These are phyloP conservation scores for Leptopilina drosophilae DNA, from an alignment of 2,888 invertebrate genomes.

Conservation along the genomic window DNA sequence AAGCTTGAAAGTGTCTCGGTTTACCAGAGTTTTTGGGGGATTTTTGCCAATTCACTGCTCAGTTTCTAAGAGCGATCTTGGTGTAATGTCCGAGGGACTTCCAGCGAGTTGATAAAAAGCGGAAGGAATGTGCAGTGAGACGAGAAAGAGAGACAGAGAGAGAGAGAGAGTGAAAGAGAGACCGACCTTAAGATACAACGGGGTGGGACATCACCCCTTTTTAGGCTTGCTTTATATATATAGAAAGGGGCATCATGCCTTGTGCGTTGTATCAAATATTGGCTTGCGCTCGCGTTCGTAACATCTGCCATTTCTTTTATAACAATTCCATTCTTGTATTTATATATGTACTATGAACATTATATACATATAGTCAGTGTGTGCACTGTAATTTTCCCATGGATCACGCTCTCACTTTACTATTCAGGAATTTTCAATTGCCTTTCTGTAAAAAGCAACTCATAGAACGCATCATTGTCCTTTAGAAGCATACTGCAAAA, in stretches of 20 bases:
- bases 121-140: slow-evolving; percentile 53
- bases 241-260: slow-evolving; percentile 9
- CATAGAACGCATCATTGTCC: neutral
- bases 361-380: too few relatives aligned
- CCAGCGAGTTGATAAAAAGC: slow-evolving; percentile 54
- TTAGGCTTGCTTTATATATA: slow-evolving; percentile 22
- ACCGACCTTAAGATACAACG: slow-evolving; percentile 46
- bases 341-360: neutral
- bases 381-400: slow-evolving; percentile 32
- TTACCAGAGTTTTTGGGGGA: slow-evolving; percentile 23
- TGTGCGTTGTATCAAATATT: slow-evolving; percentile 55
- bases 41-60: slow-evolving; percentile 30
- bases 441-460: slow-evolving; percentile 8
- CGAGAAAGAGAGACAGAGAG: slow-evolving; percentile 27
- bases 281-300: slow-evolving; percentile 48
- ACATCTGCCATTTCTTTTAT: slow-evolving; percentile 57
- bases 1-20: slow-evolving; percentile 10
- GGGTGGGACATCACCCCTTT: slow-evolving; percentile 55
- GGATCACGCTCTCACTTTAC: slow-evolving; percentile 12
- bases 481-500: slow-evolving; percentile 2
- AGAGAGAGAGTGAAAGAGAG: neutral
- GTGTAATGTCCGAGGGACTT: slow-evolving; percentile 52
- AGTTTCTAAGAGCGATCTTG: slow-evolving; percentile 41
- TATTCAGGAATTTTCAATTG: slow-evolving; percentile 37
- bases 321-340: slow-evolving; percentile 43